Evolutionary conservation across 2,113 vertebrate genomes (phyloP).

Genomic region (Elanoides forficatus): DNA sequence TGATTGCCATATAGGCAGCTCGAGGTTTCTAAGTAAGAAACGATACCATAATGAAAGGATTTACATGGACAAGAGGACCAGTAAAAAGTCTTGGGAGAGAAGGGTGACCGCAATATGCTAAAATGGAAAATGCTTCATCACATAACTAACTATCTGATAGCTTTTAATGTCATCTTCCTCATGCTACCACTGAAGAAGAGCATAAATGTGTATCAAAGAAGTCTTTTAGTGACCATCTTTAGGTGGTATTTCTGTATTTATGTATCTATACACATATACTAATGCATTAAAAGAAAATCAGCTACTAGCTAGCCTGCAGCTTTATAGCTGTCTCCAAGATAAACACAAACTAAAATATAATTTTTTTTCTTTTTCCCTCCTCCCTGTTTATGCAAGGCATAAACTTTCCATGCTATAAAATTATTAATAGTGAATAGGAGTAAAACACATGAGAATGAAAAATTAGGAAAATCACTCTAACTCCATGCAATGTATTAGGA

Average conservation of each 20-base stretch:
- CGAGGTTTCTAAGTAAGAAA: background rate
- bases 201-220: background rate
- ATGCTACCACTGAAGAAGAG: background rate
- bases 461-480: background rate
- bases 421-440: background rate
- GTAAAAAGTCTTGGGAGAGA: background rate
- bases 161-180: background rate
- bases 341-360: background rate
- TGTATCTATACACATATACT: background rate
- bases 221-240: background rate
- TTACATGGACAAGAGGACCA: background rate
- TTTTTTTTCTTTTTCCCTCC: background rate
- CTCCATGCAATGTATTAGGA: background rate
- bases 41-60: background rate
- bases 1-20: background rate
- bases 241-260: background rate
- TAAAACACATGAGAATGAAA: background rate
- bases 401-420: background rate
- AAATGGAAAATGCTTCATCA: background rate
- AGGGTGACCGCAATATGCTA: background rate
- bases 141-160: background rate
- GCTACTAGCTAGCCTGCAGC: background rate
- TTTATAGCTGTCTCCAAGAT: background rate
- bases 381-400: background rate
- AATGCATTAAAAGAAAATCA: background rate